Evolutionary conservation across 2,113 vertebrate species (phyloP).

Genomic region (Procavia capensis): DNA sequence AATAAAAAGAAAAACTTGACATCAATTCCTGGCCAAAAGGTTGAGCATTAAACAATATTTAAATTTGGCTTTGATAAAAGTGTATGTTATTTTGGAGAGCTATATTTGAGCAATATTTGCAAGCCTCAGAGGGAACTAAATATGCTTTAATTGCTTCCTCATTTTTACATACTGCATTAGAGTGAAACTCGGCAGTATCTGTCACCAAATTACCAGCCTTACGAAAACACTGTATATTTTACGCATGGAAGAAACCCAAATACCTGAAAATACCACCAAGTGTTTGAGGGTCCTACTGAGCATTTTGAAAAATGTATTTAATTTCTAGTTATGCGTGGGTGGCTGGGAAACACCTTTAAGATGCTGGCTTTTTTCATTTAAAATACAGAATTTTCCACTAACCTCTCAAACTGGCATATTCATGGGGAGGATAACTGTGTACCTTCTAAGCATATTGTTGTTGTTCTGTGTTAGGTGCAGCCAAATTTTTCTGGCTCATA

Average conservation of each 20-base stretch:
- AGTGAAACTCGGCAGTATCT: slow-evolving; percentile 58
- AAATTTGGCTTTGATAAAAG: slow-evolving; percentile 77
- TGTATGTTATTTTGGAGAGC: slow-evolving; percentile 63
- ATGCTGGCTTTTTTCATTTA: background rate
- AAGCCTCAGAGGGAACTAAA: slow-evolving; percentile 62
- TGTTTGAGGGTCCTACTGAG: slow-evolving; percentile 46
- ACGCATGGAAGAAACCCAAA: slow-evolving; percentile 56
- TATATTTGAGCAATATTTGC: slow-evolving; percentile 72
- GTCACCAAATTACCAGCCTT: slow-evolving; percentile 68
- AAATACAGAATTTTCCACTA: slow-evolving; percentile 35
- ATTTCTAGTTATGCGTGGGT: slow-evolving; percentile 48
- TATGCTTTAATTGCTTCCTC: slow-evolving; percentile 70
- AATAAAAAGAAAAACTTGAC: slow-evolving; percentile 78
- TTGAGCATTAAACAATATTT: slow-evolving; percentile 73
- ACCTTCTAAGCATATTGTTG: background rate
- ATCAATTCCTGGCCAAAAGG: slow-evolving; percentile 68
- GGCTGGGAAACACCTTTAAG: slow-evolving; percentile 13
- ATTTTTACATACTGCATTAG: slow-evolving; percentile 48
- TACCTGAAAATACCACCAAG: slow-evolving; percentile 69
- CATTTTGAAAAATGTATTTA: slow-evolving; percentile 52
- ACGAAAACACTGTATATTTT: slow-evolving; percentile 62
- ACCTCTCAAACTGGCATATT: background rate
- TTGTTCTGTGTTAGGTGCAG: too few relatives aligned
- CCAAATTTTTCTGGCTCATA: too few relatives aligned
- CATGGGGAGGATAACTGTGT: background rate